A percentile compares a stretch with the other conserved stretches of the same genome.
Evolutionary conservation across 2,797 vertebrate genomes (phyloP).

Genomic region (Phalloptychus januarius): DNA sequence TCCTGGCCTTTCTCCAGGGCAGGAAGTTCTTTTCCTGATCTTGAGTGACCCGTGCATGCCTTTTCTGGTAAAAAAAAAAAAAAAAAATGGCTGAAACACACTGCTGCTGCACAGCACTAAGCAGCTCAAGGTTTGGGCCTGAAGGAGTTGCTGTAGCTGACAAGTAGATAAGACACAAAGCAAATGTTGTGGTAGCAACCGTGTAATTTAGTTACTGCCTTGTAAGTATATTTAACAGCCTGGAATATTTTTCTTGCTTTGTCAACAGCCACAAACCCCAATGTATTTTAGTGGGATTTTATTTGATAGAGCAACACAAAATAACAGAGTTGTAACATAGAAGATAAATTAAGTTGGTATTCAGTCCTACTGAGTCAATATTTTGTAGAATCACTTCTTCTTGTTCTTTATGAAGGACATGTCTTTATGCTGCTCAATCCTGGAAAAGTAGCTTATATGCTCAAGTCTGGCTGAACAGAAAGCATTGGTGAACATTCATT

Average conservation of each 20-base stretch:
- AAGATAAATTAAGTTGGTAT: background rate
- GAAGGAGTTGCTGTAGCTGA: background rate
- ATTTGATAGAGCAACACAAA: background rate
- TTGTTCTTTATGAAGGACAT: background rate
- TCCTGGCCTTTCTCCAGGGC: slow-evolving; percentile 66
- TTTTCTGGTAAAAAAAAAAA: slow-evolving; percentile 54
- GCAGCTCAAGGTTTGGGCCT: slow-evolving; percentile 21
- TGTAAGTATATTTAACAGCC: background rate
- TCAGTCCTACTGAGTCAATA: background rate
- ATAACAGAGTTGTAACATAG: background rate
- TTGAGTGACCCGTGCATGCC: slow-evolving; percentile 62
- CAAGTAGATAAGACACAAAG: background rate
- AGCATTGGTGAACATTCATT: background rate
- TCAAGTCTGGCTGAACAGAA: background rate
- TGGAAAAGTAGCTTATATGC: background rate
- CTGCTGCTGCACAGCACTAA: slow-evolving; percentile 16
- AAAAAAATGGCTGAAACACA: slow-evolving; percentile 51
- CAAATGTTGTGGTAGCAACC: background rate
- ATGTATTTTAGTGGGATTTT: background rate
- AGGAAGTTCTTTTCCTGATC: slow-evolving; percentile 75
- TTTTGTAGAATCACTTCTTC: background rate
- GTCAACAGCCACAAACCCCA: background rate
- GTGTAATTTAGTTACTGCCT: background rate
- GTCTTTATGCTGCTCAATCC: background rate
- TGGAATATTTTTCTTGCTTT: background rate